Base-by-base conservation (phyloP, 2,888 invertebrate genomes). In the Oxytorus armatus region DNA sequence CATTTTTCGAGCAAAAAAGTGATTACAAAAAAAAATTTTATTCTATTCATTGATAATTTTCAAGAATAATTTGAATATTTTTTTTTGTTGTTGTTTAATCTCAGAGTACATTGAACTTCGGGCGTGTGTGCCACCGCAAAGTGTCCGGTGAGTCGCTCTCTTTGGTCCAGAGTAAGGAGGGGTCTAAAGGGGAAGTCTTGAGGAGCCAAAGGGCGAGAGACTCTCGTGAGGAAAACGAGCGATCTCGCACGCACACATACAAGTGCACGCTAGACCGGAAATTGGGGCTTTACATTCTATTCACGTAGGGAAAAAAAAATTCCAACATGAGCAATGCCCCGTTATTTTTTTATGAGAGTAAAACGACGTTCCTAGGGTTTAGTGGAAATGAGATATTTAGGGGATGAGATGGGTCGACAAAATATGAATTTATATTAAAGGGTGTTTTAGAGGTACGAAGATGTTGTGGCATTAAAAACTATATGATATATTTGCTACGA, bases 221-320 rank as follows among this genome's bases (percentile, higher is more conserved):
- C 14, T 36, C 25, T 49, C 47, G 10, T 14, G 16, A 14, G n/a
- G 16, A 70, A 47, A 53, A 47, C 47, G 49, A 77, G 36, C 23
- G 39, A 29, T 18, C 63, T 44, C 63, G 10, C 21, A 25, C 14
- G 44, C 47, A 29, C 10, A 47, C 36, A 44, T 16, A 47, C 25
- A 25, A 5, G 33, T 4, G 5, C 11, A 42, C 11, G 29, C 5
- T n/a, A 2, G 18, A 10, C 33, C 63, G 63, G 47, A 65, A 65
- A 65, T 59, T 16, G 51, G 29, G 18, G 36, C 21, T 65, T 47
- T 42, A 16, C 44, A 59, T 73, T 78, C 51, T 66, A 59, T 44
- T 72, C 51, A 42, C 66, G 72, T 77, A 42, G 25, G 21, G 51
- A 10, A 59, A 72, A 77, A 10, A 59, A 72, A 77, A 72, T 66